Evolutionary conservation across 1,140 invertebrate species (phyloP).

Genomic region (Hyles vespertilio): DNA sequence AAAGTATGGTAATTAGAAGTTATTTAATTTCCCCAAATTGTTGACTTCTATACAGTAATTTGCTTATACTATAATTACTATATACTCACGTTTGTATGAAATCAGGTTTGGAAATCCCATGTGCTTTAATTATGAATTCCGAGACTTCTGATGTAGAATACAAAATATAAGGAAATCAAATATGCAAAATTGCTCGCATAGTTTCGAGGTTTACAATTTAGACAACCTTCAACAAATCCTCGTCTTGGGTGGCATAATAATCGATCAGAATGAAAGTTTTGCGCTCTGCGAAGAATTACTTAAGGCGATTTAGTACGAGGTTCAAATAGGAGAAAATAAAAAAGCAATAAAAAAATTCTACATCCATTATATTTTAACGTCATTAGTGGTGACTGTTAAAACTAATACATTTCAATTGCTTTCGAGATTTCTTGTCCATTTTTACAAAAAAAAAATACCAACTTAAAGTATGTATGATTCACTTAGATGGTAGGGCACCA

Average conservation of each 20-base stretch:
- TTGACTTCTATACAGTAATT: no score
- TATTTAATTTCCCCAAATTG: no score
- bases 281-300: no score
- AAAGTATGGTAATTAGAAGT: no score
- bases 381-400: constrained; percentile 66
- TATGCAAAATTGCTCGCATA: no score
- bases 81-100: no score
- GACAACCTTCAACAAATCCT: not conserved
- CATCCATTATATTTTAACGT: constrained; percentile 73
- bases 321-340: constrained; percentile 41
- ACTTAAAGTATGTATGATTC: constrained; percentile 36
- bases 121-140: no score
- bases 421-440: constrained; percentile 31
- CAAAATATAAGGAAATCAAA: no score
- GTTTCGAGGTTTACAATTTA: not conserved
- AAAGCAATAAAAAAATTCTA: constrained; percentile 60
- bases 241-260: not conserved
- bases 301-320: not conserved
- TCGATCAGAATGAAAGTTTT: not conserved
- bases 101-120: no score
- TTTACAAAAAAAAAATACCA: constrained; percentile 39
- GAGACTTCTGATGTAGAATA: no score
- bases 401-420: constrained; percentile 59
- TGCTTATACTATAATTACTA: no score
- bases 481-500: constrained; percentile 34